Base-by-base conservation (phyloP, 2,888 invertebrate species). In the Cheilosia scutellata region DNA sequence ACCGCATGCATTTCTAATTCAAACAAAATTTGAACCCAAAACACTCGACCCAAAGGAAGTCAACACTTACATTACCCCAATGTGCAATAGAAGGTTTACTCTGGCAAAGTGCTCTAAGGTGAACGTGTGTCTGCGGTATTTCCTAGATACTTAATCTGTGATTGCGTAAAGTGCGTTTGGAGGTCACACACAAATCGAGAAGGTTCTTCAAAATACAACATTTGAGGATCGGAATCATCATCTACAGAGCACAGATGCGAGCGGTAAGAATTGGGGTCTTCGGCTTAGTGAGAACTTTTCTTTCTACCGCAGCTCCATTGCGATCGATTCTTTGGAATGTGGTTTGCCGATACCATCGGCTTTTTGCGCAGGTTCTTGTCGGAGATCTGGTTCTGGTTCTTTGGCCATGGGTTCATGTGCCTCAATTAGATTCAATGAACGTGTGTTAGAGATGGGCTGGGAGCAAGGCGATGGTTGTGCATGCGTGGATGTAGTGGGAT, bases 261-360 rank as follows among this genome's bases (percentile, higher is more conserved):
- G 11, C 11, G 51, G 51, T 27, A 51, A 63, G 31, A 31, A 16
- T 55, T 47, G 13, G 16, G 31, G n/a, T n/a, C n/a, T n/a, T n/a
- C n/a, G 29, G 13, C 33, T 31, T 11, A 65, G 11, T 57, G 5
- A 11, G 25, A 55, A 31, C 5, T 13, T 33, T 33, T 55, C 27
- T 16, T 29, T 31, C 25, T 49, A 11, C 9, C 13, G 9, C 27
- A 44, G n/a, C 37, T 57, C 20, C 57, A 60, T 25, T 40, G 29
- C 68, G 31, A 77, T 77, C 62, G 68, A 62, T 77, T 70, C 62
- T 31, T 20, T 55, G 77, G 77, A 77, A 77, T 77, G 77, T 44
- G 51, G 77, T 77, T 77, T 70, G 62, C 37, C 60, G 77, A 77
- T 77, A 77, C 31, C 51, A 77, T 77, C 77, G 53, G 44, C 49